Base-by-base conservation (phyloP, 1,140 invertebrate genomes). In the Thalassaphorura encarpata region DNA sequence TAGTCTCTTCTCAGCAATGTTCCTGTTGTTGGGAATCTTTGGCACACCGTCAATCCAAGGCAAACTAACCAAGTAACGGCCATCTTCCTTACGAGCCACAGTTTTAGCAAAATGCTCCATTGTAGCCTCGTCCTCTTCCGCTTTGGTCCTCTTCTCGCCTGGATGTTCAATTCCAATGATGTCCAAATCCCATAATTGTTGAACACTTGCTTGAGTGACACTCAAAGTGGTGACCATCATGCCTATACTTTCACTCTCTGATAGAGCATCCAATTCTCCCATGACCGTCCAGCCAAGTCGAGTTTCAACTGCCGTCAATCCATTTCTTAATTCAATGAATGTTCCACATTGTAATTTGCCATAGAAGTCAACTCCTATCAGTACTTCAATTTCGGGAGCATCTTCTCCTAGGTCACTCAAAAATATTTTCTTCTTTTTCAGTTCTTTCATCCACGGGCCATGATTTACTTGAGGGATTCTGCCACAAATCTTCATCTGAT, bases 181-280 rank as follows among this genome's bases (percentile, higher is more conserved):
- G 46, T 72, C 70, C 26, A 72, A 52, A 16, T 40, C 27, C 68
- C 71, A 73, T n/a, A 73, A 63, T 28, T 71, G 66, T 0, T 57
- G 48, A 24, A 70, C 48, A 8, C 57, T 39, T 1, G 57, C 48
- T 16, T 60, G 42, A 11, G 39, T 52, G 3, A 55, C 55, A 13
- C 51, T 52, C 18, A 52, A 1, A 16, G 23, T 31, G 4, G 24
- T 49, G 4, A 55, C 52, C 13, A 54, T 56, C 36, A 52, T 28
- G 8, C 36, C 8, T 2, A 31, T 41, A 6, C 8, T 2, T 41
- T 26, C 16, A 15, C 33, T 39, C 16, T 28, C 28, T 52, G 6
- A 6, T 19, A 13, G 15, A 13, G 45, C 19, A 47, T 6, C 41
- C n/a, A n/a, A n/a, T n/a, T 46, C 16, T 11, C 52, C 52, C 27